A percentile compares a stretch with the other conserved stretches of the same genome.
These are phyloP conservation scores for Palythoa grandis DNA, from an alignment of 92 coral and sea anemone species.

Conservation along the genomic window DNA sequence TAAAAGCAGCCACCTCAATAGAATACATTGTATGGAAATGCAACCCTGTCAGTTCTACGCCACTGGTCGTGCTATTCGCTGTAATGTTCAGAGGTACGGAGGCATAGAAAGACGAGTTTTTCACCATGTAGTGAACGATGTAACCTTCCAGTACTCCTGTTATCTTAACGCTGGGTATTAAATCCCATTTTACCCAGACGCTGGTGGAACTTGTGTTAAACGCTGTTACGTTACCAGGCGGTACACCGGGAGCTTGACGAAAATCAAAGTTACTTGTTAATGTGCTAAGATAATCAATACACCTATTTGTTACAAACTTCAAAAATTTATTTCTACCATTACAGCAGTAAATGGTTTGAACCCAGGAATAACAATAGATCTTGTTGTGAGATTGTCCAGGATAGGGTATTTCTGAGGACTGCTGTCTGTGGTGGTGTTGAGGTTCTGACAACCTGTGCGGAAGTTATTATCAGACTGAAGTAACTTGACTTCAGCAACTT, in stretches of 20 bases:
- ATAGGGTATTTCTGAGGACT: too few relatives aligned
- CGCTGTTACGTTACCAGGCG: constrained; percentile 37
- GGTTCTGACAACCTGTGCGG: too few relatives aligned
- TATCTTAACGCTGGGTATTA: neutral
- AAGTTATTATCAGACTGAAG: too few relatives aligned
- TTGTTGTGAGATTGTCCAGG: too few relatives aligned
- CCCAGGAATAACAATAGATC: too few relatives aligned
- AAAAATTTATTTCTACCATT: too few relatives aligned
- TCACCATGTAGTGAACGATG: constrained; percentile 21
- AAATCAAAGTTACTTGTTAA: neutral
- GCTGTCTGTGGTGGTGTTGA: too few relatives aligned
- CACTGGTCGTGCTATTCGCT: constrained; percentile 14
- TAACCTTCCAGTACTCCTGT: constrained; percentile 15
- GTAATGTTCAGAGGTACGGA: constrained; percentile 21
- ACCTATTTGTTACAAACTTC: too few relatives aligned
- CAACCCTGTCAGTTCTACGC: constrained; percentile 22
- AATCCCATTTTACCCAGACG: constrained; percentile 32
- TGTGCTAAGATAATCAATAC: neutral
- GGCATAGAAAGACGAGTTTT: constrained; percentile 21
- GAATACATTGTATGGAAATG: constrained; percentile 7
- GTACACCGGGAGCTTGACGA: constrained; percentile 12
- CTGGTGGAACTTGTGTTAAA: constrained; percentile 26
- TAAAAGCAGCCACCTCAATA: constrained; percentile 16
- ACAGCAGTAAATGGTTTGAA: too few relatives aligned
- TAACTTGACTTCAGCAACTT: too few relatives aligned